phyloP scores from a whole-genome alignment of 1,140 invertebrate species.

The Gonatopus flavifemur region DNA sequence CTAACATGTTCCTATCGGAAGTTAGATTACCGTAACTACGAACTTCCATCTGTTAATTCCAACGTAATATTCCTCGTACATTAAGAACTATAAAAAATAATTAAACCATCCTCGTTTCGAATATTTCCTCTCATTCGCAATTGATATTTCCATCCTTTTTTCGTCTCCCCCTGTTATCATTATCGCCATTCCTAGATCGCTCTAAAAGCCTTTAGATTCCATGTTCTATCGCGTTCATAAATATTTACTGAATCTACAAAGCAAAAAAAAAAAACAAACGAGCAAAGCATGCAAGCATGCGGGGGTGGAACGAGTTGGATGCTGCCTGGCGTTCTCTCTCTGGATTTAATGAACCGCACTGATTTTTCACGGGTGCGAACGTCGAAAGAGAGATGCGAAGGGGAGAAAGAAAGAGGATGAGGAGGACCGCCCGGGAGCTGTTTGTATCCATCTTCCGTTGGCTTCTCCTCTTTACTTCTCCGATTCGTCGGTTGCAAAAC shows the following conservation, averaged over 20 bases:
- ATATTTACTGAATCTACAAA: slow-evolving; percentile 47
- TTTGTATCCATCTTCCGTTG: slow-evolving; percentile 39
- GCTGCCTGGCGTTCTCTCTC: slow-evolving; percentile 27
- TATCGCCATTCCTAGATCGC: too few species aligned
- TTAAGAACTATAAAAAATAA: too few species aligned
- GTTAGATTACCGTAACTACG: too few species aligned
- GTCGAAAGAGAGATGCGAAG: slow-evolving; percentile 5
- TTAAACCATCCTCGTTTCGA: too few species aligned
- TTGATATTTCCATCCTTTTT: too few species aligned
- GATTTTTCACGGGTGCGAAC: slow-evolving; percentile 47
- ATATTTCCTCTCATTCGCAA: too few species aligned
- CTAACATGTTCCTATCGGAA: too few species aligned
- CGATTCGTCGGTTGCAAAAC: slow-evolving; percentile 13
- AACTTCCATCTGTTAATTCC: too few species aligned
- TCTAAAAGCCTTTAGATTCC: too few species aligned
- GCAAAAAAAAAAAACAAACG: slow-evolving; percentile 14
- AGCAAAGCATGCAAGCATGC: slow-evolving; percentile 5
- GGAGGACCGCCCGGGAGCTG: slow-evolving; percentile 14
- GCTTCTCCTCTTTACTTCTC: slow-evolving; percentile 7
- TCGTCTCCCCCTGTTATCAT: too few species aligned
- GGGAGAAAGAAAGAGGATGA: slow-evolving; percentile 10
- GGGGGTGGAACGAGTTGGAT: neutral
- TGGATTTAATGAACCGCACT: slow-evolving; percentile 52
- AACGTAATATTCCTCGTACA: too few species aligned
- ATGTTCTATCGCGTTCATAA: slow-evolving; percentile 43